Base-by-base conservation (phyloP, 2,113 vertebrate genomes). In the Thermophis baileyi region DNA sequence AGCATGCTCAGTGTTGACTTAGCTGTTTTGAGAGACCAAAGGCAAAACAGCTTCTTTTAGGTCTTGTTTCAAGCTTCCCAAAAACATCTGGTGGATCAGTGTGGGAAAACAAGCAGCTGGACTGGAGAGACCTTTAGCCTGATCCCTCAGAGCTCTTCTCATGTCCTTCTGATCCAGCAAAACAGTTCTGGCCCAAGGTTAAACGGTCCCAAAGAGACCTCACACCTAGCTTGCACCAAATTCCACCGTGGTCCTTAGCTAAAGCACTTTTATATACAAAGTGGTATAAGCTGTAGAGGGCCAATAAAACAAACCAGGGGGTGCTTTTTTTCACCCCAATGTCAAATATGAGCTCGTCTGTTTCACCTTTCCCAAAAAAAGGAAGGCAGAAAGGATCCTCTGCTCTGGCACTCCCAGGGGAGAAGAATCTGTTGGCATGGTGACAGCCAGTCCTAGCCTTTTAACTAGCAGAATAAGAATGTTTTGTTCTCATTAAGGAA, bases 401-500 rank as follows among this genome's bases (percentile, higher is more conserved):
- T 96, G 93, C 90, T 91, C 94, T 54, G 40, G 92, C 96, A 57
- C 44, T 92, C 94, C 24, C 22, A 93, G 93, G 94, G 53, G 94
- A 96, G 96, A 96, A 93, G 96, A 96, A 96, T 96, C 96, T 94
- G 96, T 96, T 96, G 96, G 95, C 96, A 97, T 96, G 93, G 95
- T 96, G 97, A 97, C 97, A 94, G 94, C 94, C 93, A 12, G 95
- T 92, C 95, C 96, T 35, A 40, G 69, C 35, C 95, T 90, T 95
- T 95, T 97, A 97, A 97, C 96, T 94, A 97, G 96, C 96, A 94
- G 96, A 95, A 97, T 96, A 97, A 97, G 96, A 96, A 97, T 93
- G 96, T 97, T 97, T 97, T 97, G 96, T 96, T 97, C 96, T 97
- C 97, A 97, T 97, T 97, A 97, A 93, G 96, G 95, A 96, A 97